Evolutionary conservation across 2,797 vertebrate species (phyloP).

Genomic region (Sorex maritimensis): DNA sequence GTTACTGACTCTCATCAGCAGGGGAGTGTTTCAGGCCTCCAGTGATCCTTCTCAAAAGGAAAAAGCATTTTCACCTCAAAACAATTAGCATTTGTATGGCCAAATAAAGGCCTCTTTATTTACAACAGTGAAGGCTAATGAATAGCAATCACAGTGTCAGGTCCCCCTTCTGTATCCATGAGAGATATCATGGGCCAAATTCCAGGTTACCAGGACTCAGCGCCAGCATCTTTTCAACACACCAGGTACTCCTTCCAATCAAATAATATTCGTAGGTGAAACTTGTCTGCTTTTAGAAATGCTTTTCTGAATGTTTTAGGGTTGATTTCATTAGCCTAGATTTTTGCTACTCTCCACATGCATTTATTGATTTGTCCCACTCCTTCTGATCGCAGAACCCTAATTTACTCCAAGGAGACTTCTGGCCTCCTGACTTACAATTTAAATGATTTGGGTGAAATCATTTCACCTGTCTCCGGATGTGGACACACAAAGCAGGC

Average conservation of each 20-base stretch:
- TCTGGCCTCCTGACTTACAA: not conserved
- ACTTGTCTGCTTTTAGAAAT: not conserved
- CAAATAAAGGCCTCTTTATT: not conserved
- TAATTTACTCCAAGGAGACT: not conserved
- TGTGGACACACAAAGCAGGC: not conserved
- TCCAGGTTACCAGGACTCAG: not conserved
- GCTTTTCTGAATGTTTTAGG: not conserved
- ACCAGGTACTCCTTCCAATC: not conserved
- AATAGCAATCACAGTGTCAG: too few species aligned
- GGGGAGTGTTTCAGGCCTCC: not conserved
- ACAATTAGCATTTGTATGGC: not conserved
- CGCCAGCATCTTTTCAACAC: not conserved
- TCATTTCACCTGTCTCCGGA: not conserved
- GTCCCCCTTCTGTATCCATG: not conserved
- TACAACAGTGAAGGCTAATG: not conserved
- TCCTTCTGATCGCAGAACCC: not conserved
- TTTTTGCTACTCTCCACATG: rapidly evolving
- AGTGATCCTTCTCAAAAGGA: not conserved
- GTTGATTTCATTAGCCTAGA: not conserved
- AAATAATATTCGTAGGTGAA: not conserved
- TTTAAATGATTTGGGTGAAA: not conserved
- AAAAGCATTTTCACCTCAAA: not conserved
- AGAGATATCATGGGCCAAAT: not conserved
- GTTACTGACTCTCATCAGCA: slow-evolving; percentile 1
- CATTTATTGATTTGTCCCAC: not conserved